phyloP scores from a whole-genome alignment of 2,888 invertebrate genomes.

The Ischnus inquisitorius region DNA sequence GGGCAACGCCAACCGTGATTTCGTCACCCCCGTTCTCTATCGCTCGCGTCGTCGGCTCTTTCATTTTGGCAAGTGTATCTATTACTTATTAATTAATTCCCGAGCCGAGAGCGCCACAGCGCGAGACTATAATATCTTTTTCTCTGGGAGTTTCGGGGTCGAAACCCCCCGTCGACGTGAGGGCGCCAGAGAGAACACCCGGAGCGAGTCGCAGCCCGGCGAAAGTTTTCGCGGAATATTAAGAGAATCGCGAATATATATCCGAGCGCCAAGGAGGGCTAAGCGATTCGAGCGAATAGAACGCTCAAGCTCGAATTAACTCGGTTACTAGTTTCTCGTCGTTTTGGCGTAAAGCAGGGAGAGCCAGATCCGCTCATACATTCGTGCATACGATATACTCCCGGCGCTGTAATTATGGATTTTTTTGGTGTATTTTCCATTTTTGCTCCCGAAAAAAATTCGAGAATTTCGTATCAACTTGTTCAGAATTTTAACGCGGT shows the following conservation, averaged over 20 bases:
- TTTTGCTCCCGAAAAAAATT: not conserved
- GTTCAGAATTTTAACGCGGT: no score
- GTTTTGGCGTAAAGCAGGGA: not conserved
- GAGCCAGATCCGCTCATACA: not conserved
- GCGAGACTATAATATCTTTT: conserved; percentile 29
- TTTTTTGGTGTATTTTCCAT: not conserved
- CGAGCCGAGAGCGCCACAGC: conserved; percentile 34
- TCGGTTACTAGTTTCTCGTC: conserved; percentile 17
- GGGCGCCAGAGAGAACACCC: not conserved
- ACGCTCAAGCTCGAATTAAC: conserved; percentile 23
- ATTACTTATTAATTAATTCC: conserved; percentile 59
- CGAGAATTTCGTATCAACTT: no score
- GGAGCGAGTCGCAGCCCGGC: conserved; percentile 47
- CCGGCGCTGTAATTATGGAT: not conserved
- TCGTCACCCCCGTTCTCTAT: conserved; percentile 19
- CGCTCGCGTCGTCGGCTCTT: not conserved
- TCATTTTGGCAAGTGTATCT: conserved; percentile 32
- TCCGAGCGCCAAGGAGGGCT: not conserved
- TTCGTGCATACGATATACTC: not conserved
- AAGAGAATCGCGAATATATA: conserved; percentile 50
- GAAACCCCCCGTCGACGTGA: conserved; percentile 33
- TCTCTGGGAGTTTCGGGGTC: conserved; percentile 58
- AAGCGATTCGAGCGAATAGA: conserved; percentile 22
- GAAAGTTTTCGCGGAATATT: conserved; percentile 61
- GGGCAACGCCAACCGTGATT: conserved; percentile 13